Percentiles rank a stretch among this genome's conserved stretches.
Conservation (phyloP, 2,888 invertebrate species). For the Agrenia bidenticulata region DNA sequence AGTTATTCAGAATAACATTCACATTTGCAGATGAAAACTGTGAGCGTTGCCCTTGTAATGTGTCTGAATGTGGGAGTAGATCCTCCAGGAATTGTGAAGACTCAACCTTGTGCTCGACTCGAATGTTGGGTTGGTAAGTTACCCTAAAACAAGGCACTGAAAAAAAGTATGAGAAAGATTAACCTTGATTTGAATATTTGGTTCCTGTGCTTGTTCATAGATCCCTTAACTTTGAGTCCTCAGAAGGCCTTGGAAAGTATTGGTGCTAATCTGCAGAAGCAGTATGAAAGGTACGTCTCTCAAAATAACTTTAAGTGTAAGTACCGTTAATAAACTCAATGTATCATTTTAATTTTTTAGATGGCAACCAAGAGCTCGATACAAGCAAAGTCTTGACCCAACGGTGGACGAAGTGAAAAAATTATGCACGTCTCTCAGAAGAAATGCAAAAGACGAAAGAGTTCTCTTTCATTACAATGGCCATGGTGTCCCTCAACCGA, state of each 20-base stretch:
- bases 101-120: constrained; percentile 89
- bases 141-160: not conserved
- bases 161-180: not conserved
- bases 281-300: constrained; percentile 84
- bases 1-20: constrained; percentile 14
- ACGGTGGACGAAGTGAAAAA: constrained; percentile 98
- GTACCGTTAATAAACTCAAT: not conserved
- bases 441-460: constrained; percentile 97
- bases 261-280: constrained; percentile 85
- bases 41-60: constrained; percentile 94
- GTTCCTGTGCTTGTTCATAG: constrained; percentile 58
- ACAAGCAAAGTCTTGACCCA: constrained; percentile 95
- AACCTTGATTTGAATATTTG: not conserved
- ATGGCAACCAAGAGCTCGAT: constrained; percentile 97
- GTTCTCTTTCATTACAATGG: constrained; percentile 99
- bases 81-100: constrained; percentile 96
- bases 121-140: constrained; percentile 94
- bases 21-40: constrained; percentile 99
- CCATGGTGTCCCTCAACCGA: constrained; percentile 97
- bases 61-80: constrained; percentile 99
- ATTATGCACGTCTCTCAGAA: constrained; percentile 85
- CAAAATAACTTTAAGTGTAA: not conserved
- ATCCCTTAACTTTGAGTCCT: constrained; percentile 83
- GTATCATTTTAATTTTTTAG: constrained; percentile 15
- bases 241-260: constrained; percentile 91